These are phyloP conservation scores for Sabatieria punctata DNA, from an alignment of 2,888 invertebrate species.

Conservation along the genomic window DNA sequence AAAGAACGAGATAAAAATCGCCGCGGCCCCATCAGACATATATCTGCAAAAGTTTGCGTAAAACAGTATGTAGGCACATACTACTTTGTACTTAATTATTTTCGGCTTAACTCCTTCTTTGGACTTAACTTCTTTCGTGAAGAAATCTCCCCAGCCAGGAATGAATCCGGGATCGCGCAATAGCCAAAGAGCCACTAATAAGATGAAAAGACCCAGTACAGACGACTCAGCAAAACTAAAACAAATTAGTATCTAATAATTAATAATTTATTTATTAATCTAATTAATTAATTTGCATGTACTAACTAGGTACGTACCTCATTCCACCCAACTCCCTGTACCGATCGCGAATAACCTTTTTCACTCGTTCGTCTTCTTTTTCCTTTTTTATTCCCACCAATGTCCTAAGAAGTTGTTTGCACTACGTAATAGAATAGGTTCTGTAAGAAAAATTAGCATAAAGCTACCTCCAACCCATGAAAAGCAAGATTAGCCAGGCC, in stretches of 20 bases:
- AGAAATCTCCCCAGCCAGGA: slow-evolving; percentile 30
- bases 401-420: not conserved
- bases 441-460: not conserved
- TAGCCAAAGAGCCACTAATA: slow-evolving; percentile 21
- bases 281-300: no score
- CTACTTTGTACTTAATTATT: no score
- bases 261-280: no score
- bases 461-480: slow-evolving; percentile 16
- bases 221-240: slow-evolving; percentile 14
- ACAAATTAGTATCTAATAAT: not conserved
- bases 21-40: slow-evolving; percentile 20
- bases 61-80: no score
- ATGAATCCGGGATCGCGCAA: slow-evolving; percentile 29
- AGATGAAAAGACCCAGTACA: slow-evolving; percentile 14
- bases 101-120: no score
- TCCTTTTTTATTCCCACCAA: slow-evolving; percentile 1
- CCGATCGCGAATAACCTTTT: not conserved
- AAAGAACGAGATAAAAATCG: slow-evolving; percentile 15
- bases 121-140: slow-evolving; percentile 15
- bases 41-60: slow-evolving; percentile 24
- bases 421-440: slow-evolving; percentile 16
- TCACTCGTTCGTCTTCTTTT: not conserved
- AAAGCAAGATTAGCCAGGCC: slow-evolving; percentile 26
- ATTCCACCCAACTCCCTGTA: not conserved
- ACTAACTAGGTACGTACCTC: not conserved